Evolutionary conservation across 2,888 invertebrate species (phyloP).

Genomic region (Conus canariensis): DNA sequence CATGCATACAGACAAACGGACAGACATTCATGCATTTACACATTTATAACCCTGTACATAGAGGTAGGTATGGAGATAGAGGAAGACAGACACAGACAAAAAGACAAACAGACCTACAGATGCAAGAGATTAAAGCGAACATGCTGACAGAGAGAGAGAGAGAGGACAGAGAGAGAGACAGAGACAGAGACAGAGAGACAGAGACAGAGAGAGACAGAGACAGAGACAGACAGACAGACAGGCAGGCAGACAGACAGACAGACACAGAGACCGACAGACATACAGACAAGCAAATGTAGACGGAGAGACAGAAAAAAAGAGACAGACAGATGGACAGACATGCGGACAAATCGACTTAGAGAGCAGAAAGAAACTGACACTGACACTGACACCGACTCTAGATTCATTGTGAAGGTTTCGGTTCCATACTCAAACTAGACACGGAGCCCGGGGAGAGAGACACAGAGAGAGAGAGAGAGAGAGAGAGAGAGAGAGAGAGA

Average conservation of each 20-base stretch:
- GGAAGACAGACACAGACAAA: too few species aligned
- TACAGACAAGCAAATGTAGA: background rate
- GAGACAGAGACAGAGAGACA: background rate
- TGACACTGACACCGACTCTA: background rate
- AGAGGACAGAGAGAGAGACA: background rate
- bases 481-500: background rate
- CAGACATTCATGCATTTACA: too few species aligned
- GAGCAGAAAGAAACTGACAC: background rate
- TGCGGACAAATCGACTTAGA: background rate
- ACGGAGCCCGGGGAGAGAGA: background rate
- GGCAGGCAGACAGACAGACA: background rate
- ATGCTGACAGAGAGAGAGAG: background rate
- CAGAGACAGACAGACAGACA: background rate
- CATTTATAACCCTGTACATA: too few species aligned
- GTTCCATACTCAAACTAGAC: too few species aligned
- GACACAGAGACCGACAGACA: background rate
- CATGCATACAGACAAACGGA: too few species aligned
- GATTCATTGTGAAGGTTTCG: too few species aligned
- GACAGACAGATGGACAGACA: background rate
- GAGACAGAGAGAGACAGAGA: background rate
- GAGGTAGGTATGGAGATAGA: too few species aligned
- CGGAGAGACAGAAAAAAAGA: background rate
- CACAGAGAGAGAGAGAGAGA: background rate
- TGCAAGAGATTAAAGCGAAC: too few species aligned
- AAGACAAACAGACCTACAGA: too few species aligned